phyloP scores from a whole-genome alignment of 1,140 invertebrate species.

The Copidosoma floridanum region DNA sequence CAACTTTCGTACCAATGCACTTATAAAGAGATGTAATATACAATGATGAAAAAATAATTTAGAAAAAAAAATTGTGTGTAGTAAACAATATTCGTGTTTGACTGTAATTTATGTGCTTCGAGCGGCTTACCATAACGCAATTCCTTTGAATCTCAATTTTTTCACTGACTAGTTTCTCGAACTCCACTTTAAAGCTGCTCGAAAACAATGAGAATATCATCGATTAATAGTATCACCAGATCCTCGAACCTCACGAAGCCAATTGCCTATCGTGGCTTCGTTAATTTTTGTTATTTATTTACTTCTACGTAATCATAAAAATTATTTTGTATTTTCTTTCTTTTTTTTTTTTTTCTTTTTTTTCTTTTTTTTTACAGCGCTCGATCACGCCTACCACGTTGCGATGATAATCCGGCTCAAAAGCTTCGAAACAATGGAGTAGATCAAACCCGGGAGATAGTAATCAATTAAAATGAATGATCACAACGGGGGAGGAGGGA shows the following conservation, averaged over 20 bases:
- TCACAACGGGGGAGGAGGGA: too few species aligned
- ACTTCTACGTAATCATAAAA: neutral
- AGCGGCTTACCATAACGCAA: slow-evolving; percentile 90
- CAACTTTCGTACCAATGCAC: too few species aligned
- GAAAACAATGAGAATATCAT: slow-evolving; percentile 49
- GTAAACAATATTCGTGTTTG: slow-evolving; percentile 16
- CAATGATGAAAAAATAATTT: neutral
- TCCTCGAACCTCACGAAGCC: slow-evolving; percentile 33
- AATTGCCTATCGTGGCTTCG: slow-evolving; percentile 22
- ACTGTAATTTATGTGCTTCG: slow-evolving; percentile 27
- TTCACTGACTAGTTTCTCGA: slow-evolving; percentile 94
- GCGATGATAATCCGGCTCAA: too few species aligned
- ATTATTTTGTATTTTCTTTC: neutral
- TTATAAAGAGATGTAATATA: too few species aligned
- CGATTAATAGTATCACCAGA: slow-evolving; percentile 31
- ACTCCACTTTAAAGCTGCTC: slow-evolving; percentile 83
- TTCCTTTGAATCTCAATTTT: slow-evolving; percentile 98
- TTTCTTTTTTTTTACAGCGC: too few species aligned
- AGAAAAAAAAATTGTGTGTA: neutral
- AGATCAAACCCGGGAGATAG: too few species aligned
- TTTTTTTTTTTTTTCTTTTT: too few species aligned
- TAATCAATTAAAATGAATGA: too few species aligned
- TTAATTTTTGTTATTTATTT: neutral
- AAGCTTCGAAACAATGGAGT: too few species aligned
- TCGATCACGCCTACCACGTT: too few species aligned